Evolutionary conservation across 2,797 vertebrate species (phyloP).

Genomic region (Falco biarmicus): DNA sequence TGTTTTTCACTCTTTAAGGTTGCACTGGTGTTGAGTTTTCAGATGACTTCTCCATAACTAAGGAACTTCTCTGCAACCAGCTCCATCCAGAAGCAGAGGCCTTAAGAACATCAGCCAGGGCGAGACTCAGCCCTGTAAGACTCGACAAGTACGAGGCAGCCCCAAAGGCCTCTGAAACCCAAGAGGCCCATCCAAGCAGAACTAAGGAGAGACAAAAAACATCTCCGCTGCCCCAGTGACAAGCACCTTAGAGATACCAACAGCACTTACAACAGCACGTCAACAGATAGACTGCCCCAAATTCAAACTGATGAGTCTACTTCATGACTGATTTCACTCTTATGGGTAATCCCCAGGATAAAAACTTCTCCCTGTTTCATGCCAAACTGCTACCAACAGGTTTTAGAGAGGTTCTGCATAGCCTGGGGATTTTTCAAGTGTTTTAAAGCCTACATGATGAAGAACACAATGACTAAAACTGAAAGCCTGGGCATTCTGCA

Average conservation of each 20-base stretch:
- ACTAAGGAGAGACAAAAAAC: not conserved
- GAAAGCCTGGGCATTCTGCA: constrained; percentile 35
- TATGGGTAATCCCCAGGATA: constrained; percentile 48
- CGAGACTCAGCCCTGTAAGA: not conserved
- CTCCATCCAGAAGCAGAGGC: not conserved
- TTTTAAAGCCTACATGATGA: constrained; percentile 38
- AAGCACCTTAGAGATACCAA: not conserved
- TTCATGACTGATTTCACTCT: constrained; percentile 43
- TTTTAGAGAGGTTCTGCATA: constrained; percentile 28
- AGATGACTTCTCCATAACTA: not conserved
- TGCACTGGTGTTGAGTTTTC: not conserved
- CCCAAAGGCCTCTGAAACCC: not conserved
- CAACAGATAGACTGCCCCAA: not conserved
- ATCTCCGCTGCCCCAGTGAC: not conserved
- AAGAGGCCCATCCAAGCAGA: not conserved
- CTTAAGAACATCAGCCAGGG: not conserved
- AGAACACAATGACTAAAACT: constrained; percentile 21
- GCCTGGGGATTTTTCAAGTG: constrained; percentile 40
- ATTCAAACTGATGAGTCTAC: not conserved
- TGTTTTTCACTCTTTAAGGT: constrained; percentile 21
- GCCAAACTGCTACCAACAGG: constrained; percentile 4
- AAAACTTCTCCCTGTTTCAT: constrained; percentile 25
- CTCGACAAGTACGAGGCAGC: not conserved
- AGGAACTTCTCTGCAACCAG: not conserved
- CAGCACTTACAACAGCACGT: not conserved